A percentile compares a stretch with the other conserved stretches of the same genome.
Evolutionary conservation across 1,140 invertebrate genomes (phyloP).

Genomic region (Meloidogyne chitwoodi): DNA sequence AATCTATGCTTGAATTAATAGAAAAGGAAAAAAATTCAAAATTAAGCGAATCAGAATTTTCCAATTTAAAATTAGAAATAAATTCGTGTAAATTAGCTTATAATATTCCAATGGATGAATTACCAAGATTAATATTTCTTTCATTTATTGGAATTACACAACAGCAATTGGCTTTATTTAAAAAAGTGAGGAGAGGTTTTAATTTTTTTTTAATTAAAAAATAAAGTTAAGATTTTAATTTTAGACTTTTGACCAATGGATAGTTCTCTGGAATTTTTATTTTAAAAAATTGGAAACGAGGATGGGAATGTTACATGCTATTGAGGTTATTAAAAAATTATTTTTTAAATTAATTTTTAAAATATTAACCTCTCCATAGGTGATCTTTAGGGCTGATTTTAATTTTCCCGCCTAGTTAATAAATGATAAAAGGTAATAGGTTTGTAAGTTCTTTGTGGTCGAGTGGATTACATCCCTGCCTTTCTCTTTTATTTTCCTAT

Average conservation of each 20-base stretch:
- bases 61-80: conserved; percentile 30
- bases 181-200: conserved; percentile 9
- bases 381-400: no score
- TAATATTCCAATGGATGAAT: conserved; percentile 22
- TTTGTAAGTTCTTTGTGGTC: no score
- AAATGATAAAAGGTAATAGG: no score
- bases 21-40: conserved; percentile 1
- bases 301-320: conserved; percentile 18
- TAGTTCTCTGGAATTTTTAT: conserved; percentile 18
- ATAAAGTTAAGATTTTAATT: not conserved
- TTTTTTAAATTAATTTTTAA: no score
- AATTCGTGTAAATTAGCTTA: conserved; percentile 29
- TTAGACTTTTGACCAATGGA: conserved; percentile 20
- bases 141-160: conserved; percentile 18
- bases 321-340: conserved; percentile 20
- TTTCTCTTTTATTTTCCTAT: no score
- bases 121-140: conserved; percentile 16
- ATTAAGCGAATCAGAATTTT: conserved; percentile 11
- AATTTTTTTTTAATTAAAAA: not conserved
- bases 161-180: conserved; percentile 14
- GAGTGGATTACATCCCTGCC: no score
- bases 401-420: no score
- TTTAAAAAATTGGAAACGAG: conserved; percentile 5
- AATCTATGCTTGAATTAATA: conserved; percentile 15
- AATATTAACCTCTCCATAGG: no score